Conservation (phyloP, 1,140 invertebrate species). For the Ridgeia piscesae region DNA sequence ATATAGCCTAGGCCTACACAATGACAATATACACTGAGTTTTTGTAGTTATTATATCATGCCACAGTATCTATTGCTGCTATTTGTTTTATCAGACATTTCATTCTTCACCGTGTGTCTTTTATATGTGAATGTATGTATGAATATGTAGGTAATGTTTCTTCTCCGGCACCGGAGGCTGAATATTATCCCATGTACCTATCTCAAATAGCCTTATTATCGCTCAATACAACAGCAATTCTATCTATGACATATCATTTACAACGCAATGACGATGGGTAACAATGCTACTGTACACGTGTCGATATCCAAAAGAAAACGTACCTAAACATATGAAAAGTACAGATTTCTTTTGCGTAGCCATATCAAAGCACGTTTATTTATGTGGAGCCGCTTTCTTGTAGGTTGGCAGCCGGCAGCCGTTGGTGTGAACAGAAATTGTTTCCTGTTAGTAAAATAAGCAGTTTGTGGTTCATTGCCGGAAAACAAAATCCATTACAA, state of each 20-base stretch:
- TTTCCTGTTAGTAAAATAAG: not conserved
- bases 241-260: not conserved
- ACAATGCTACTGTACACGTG: not conserved
- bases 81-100: too few species aligned
- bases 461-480: not conserved
- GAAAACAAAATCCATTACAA: not conserved
- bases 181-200: too few species aligned
- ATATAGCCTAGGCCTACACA: too few species aligned
- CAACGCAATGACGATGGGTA: not conserved
- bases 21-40: too few species aligned
- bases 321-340: slow-evolving; percentile 13
- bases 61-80: too few species aligned
- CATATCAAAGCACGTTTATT: not conserved
- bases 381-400: not conserved
- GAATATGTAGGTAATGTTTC: too few species aligned
- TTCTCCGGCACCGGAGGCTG: too few species aligned
- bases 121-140: too few species aligned
- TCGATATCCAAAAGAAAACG: not conserved
- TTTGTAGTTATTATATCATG: too few species aligned
- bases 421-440: not conserved
- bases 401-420: too few species aligned
- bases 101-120: too few species aligned
- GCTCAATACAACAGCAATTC: not conserved
- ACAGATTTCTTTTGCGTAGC: slow-evolving; percentile 1
- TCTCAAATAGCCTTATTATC: not conserved